phyloP scores from a whole-genome alignment of 2,888 invertebrate species.

The Gymnosoma rotundatum region DNA sequence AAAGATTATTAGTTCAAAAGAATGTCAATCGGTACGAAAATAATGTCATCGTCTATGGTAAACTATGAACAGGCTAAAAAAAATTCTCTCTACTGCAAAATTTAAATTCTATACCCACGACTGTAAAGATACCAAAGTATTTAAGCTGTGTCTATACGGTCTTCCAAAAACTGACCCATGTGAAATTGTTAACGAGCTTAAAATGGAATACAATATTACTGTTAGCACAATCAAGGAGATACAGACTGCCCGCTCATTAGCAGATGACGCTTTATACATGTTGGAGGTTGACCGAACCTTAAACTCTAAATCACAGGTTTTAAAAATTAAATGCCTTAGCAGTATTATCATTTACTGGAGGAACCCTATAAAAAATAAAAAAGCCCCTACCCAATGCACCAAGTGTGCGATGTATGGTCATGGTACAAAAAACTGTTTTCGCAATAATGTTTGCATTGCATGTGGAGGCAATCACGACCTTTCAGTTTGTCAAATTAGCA shows the following conservation, averaged over 20 bases:
- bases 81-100: not conserved
- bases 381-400: conserved; percentile 6
- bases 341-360: conserved; percentile 8
- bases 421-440: not conserved
- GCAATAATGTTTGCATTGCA: not conserved
- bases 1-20: conserved; percentile 5
- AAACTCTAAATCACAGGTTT: conserved; percentile 4
- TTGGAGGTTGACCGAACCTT: conserved; percentile 9
- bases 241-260: conserved; percentile 1
- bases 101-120: conserved; percentile 1
- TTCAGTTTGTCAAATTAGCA: too few species aligned
- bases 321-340: not conserved
- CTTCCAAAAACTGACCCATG: not conserved
- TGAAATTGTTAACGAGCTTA: conserved; percentile 2
- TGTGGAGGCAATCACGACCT: too few species aligned
- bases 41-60: not conserved
- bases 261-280: conserved; percentile 21
- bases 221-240: not conserved
- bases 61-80: not conserved
- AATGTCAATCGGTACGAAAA: conserved; percentile 1
- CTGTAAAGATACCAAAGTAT: not conserved
- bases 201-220: conserved; percentile 11
- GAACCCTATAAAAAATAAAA: conserved; percentile 11
- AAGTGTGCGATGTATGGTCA: conserved; percentile 22
- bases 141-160: conserved; percentile 1